phyloP scores from a whole-genome alignment of 2,797 vertebrate species.

The Enteromius treurensis region DNA sequence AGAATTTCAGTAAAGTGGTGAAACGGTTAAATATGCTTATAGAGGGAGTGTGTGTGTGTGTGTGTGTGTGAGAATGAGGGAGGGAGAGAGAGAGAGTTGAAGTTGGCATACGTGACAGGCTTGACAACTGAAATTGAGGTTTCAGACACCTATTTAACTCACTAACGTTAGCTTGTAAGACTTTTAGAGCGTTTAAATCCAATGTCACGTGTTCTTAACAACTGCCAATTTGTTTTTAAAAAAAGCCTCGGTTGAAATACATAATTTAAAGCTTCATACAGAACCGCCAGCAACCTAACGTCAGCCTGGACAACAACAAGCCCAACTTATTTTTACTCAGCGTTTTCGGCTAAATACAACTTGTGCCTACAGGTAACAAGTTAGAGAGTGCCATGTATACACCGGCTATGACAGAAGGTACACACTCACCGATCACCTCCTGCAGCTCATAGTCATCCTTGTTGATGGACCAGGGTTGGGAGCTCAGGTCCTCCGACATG shows the following conservation, averaged over 20 bases:
- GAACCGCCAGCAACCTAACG: not conserved
- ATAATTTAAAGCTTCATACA: not conserved
- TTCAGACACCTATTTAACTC: slow-evolving; percentile 6
- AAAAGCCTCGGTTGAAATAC: not conserved
- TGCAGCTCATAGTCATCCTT: slow-evolving; percentile 98
- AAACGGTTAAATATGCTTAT: slow-evolving; percentile 22
- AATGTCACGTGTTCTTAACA: not conserved
- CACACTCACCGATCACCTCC: slow-evolving; percentile 95
- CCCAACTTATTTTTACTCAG: not conserved
- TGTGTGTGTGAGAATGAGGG: not conserved
- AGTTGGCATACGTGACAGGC: slow-evolving; percentile 39
- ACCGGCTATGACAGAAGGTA: not conserved
- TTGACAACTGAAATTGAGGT: slow-evolving; percentile 45
- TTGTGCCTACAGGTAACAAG: not conserved
- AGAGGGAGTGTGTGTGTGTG: not conserved
- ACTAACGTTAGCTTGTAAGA: not conserved
- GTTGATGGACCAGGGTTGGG: slow-evolving; percentile 97
- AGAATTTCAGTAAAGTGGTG: not conserved
- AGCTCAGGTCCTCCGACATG: slow-evolving; percentile 93
- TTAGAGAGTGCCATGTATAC: not conserved
- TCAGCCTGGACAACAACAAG: not conserved
- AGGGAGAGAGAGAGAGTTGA: slow-evolving; percentile 1
- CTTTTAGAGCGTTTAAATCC: not conserved
- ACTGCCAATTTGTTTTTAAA: not conserved
- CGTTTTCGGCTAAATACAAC: not conserved